Evolutionary conservation across 2,888 invertebrate genomes (phyloP), one percentile per base, ranked within the genome.

Genomic region (Scaptomyza reducta): DNA sequence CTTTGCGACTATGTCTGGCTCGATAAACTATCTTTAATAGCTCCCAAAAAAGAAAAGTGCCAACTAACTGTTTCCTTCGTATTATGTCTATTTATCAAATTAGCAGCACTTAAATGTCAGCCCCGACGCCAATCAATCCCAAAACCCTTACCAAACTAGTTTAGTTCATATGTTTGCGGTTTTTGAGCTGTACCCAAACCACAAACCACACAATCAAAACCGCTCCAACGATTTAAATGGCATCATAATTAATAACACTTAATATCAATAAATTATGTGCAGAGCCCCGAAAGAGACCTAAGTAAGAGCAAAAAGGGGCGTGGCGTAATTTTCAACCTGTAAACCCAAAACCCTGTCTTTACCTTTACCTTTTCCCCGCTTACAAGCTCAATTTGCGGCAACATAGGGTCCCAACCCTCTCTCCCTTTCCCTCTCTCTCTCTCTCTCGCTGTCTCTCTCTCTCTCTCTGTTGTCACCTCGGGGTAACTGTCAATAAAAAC

Each of bases 191-290:
- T 2, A 3, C 49, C 11, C n/a, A n/a, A 45, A 38, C 59, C 79
- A 14, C 66, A 64, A 61, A 50, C 54, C 47, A 50, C 79, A 14
- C 58, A 62, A 61, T 56, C 56, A 47, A 50, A 53, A 50, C 56
- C 47, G 40, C 49, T 45, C 9, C 27, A 44, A 29, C 57, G 33
- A 54, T 56, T 67, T 65, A 69, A 76, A 70, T 63, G 62, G 58
- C 67, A 61, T 64, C 80, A 83, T 83, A 86, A 81, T 81, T 86
- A 86, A 81, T 86, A 79, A 69, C 77, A 86, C 87, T 86, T 81
- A 66, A 79, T 83, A 68, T 79, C 84, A 77, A 81, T 86, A 83
- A 81, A 81, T 81, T 70, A 81, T 86, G 54, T 49, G 67, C 81
- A 72, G 64, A 40, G 16, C 35, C 31, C 41, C 27, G n/a, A 27